phyloP scores from a whole-genome alignment of 2,113 vertebrate species.

The Gymnogyps californianus region DNA sequence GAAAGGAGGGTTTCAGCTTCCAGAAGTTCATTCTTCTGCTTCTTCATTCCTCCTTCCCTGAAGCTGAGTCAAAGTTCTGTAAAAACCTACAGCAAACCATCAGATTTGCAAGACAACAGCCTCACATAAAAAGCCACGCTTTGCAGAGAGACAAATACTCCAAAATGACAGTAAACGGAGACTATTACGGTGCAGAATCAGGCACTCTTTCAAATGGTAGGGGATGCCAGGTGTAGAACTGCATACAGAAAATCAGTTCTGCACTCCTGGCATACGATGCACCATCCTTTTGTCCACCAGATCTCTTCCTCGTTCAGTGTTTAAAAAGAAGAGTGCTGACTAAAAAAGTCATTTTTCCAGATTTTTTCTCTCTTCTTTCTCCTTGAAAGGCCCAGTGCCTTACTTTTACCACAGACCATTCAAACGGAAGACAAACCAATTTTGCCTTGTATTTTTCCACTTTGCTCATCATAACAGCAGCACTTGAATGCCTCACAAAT shows the following conservation, averaged over 20 bases:
- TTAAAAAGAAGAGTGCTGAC: not conserved
- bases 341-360: not conserved
- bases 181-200: not conserved
- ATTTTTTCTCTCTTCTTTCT: not conserved
- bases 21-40: constrained; percentile 63
- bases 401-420: not conserved
- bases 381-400: not conserved
- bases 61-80: constrained; percentile 63
- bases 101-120: not conserved
- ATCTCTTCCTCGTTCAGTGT: not conserved
- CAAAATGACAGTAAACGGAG: not conserved
- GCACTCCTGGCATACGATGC: not conserved
- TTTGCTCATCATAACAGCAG: not conserved
- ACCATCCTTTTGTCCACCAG: not conserved
- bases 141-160: not conserved
- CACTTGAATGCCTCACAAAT: not conserved
- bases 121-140: not conserved
- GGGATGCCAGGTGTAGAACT: not conserved
- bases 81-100: not conserved
- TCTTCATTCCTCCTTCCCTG: constrained; percentile 58
- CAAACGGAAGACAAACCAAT: not conserved
- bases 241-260: not conserved
- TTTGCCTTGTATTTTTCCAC: not conserved
- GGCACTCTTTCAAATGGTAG: not conserved
- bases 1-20: constrained; percentile 46